Conservation (phyloP, 2,888 invertebrate species). For the Chydorus sphaericus region DNA sequence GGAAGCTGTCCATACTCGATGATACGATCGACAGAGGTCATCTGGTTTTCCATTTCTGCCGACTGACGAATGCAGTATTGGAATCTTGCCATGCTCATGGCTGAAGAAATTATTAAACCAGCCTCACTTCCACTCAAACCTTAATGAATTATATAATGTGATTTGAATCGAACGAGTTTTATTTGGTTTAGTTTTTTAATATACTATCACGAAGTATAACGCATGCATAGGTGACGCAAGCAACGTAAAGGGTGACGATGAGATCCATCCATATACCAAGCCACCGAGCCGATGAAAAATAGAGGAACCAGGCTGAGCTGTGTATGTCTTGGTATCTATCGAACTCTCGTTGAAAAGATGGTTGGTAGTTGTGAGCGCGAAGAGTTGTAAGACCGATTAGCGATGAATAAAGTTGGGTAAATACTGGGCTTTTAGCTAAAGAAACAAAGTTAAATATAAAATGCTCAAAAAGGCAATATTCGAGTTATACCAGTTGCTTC, state of each 20-base stretch:
- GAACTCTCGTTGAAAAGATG: slow-evolving; percentile 29
- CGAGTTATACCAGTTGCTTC: slow-evolving; percentile 34
- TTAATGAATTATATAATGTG: too few relatives aligned
- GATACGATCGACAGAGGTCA: slow-evolving; percentile 81
- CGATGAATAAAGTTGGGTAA: slow-evolving; percentile 59
- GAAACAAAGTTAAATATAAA: neutral
- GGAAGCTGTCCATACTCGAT: slow-evolving; percentile 60
- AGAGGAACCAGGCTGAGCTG: slow-evolving; percentile 82
- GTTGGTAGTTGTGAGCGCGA: slow-evolving; percentile 33
- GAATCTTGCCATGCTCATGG: slow-evolving; percentile 31
- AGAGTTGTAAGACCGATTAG: slow-evolving; percentile 61
- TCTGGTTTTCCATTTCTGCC: slow-evolving; percentile 71
- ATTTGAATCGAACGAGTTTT: too few relatives aligned
- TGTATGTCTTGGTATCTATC: slow-evolving; percentile 35
- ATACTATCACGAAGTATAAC: slow-evolving; percentile 44
- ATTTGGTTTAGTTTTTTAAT: slow-evolving; percentile 14
- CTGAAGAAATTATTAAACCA: slow-evolving; percentile 26
- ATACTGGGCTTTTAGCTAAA: slow-evolving; percentile 36
- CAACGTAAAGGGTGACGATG: slow-evolving; percentile 72
- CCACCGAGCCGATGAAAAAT: slow-evolving; percentile 76
- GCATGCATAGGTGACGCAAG: slow-evolving; percentile 70
- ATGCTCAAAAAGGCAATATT: too few relatives aligned
- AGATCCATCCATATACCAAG: slow-evolving; percentile 88
- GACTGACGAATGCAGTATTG: slow-evolving; percentile 85
- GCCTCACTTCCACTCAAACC: slow-evolving; percentile 23